Percentiles rank a stretch among this genome's conserved stretches.
phyloP scores from a whole-genome alignment of 2,888 invertebrate genomes.

The Calameuta filiformis region DNA sequence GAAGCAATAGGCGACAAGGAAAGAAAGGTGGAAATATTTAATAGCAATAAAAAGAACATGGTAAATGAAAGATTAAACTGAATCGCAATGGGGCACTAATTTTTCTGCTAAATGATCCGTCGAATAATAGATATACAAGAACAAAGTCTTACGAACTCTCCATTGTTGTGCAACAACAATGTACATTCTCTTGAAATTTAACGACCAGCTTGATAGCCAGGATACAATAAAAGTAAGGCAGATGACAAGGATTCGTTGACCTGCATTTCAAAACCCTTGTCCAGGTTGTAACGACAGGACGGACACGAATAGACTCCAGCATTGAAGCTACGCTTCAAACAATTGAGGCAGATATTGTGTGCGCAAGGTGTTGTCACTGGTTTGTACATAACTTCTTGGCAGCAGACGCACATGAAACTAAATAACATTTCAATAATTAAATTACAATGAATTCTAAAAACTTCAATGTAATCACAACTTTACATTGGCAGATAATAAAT shows the following conservation, averaged over 20 bases:
- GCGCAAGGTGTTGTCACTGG: slow-evolving; percentile 80
- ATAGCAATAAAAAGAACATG: not conserved
- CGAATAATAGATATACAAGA: not conserved
- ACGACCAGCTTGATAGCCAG: slow-evolving; percentile 74
- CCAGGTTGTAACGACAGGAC: slow-evolving; percentile 74
- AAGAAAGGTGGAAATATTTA: not conserved
- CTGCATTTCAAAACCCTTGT: slow-evolving; percentile 68
- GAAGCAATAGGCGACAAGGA: not conserved
- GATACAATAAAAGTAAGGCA: slow-evolving; percentile 72
- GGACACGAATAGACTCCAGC: slow-evolving; percentile 76
- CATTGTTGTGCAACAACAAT: not conserved
- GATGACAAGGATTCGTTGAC: slow-evolving; percentile 71
- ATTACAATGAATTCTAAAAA: not conserved
- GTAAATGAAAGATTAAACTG: not conserved
- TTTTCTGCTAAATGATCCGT: not conserved
- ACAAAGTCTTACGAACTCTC: not conserved
- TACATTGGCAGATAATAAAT: not conserved
- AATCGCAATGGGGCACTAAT: not conserved
- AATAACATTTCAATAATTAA: not conserved
- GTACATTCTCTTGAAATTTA: slow-evolving; percentile 15
- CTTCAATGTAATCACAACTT: not conserved
- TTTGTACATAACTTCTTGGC: slow-evolving; percentile 77
- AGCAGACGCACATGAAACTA: slow-evolving; percentile 82
- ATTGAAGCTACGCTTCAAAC: slow-evolving; percentile 76
- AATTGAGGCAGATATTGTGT: slow-evolving; percentile 81